These are phyloP conservation scores for Agrotis exclamationis DNA, from an alignment of 2,888 invertebrate genomes.

Conservation along the genomic window DNA sequence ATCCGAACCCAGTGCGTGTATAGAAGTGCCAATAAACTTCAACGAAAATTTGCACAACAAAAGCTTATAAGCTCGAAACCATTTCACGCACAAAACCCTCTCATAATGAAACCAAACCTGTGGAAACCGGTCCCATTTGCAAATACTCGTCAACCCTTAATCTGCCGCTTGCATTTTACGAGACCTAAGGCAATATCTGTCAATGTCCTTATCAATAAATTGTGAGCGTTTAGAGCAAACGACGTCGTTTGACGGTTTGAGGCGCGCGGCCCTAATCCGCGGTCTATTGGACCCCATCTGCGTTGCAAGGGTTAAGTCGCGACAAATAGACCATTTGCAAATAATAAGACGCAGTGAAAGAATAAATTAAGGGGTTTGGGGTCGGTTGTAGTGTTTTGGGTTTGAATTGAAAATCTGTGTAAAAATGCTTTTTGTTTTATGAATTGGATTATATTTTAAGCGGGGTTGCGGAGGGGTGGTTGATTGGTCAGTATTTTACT, in stretches of 20 bases:
- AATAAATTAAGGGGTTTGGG: constrained; percentile 87
- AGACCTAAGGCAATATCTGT: constrained; percentile 89
- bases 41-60: constrained; percentile 77
- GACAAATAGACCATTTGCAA: constrained; percentile 91
- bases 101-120: constrained; percentile 82
- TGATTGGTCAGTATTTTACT: constrained; percentile 7
- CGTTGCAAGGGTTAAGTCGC: constrained; percentile 90
- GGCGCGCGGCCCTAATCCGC: constrained; percentile 86
- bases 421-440: constrained; percentile 60
- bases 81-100: constrained; percentile 77
- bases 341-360: constrained; percentile 91
- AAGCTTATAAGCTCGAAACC: constrained; percentile 74
- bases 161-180: constrained; percentile 89
- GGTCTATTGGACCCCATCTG: constrained; percentile 88
- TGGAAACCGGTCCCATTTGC: constrained; percentile 87
- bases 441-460: constrained; percentile 50
- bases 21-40: constrained; percentile 68
- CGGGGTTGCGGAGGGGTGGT: not conserved
- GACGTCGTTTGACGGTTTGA: constrained; percentile 89
- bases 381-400: constrained; percentile 64
- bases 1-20: constrained; percentile 58
- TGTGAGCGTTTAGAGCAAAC: constrained; percentile 87
- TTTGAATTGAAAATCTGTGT: constrained; percentile 66
- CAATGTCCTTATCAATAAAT: constrained; percentile 91
- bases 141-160: constrained; percentile 87